Conservation (phyloP, 2,888 invertebrate species). For the Nezara viridula region DNA sequence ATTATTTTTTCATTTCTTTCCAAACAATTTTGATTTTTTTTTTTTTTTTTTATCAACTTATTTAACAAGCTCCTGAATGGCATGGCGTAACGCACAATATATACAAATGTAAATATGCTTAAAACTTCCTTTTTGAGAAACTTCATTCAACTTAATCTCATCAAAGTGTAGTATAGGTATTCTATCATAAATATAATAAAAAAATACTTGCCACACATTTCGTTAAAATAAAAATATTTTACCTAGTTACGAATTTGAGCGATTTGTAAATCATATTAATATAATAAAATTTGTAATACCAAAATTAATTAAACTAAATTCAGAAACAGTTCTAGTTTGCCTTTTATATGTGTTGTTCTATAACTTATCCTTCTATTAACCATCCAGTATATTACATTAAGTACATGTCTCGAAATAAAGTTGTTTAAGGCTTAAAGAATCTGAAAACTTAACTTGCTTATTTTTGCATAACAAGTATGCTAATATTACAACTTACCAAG, state of each 20-base stretch:
- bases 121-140: too few relatives aligned
- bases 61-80: too few relatives aligned
- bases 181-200: background rate
- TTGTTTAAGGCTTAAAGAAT: background rate
- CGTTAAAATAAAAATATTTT: background rate
- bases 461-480: background rate
- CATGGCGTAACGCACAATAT: too few relatives aligned
- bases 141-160: too few relatives aligned
- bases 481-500: background rate
- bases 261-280: background rate
- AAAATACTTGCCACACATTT: background rate
- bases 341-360: background rate
- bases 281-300: background rate
- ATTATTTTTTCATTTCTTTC: too few relatives aligned
- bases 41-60: too few relatives aligned
- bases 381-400: background rate
- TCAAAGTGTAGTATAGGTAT: background rate
- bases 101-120: too few relatives aligned
- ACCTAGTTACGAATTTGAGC: background rate
- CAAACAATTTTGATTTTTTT: too few relatives aligned
- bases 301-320: background rate
- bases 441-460: background rate
- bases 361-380: background rate
- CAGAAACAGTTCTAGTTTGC: background rate
- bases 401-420: background rate